phyloP scores from a whole-genome alignment of 2,888 invertebrate genomes.

The Perdita meconis region DNA sequence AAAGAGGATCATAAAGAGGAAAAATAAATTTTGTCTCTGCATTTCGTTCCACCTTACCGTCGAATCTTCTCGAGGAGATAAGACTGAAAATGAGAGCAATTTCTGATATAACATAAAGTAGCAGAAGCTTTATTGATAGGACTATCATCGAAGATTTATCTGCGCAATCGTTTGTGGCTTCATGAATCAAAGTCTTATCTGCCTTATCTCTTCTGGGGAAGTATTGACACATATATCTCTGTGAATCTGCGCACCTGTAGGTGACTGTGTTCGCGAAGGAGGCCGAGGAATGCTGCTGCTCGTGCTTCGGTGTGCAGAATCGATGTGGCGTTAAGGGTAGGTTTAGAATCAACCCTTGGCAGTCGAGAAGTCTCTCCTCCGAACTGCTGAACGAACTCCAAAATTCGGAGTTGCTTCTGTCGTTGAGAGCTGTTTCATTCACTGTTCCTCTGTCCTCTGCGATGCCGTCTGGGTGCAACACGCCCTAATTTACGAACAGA shows the following conservation, averaged over 20 bases:
- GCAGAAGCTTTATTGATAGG: no score
- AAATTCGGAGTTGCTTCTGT: conserved; percentile 91
- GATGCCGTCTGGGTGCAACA: conserved; percentile 87
- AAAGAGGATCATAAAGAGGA: no score
- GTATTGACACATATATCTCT: background rate
- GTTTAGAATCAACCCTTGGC: conserved; percentile 90
- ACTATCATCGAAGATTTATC: background rate
- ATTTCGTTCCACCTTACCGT: no score
- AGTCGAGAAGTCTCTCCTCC: conserved; percentile 90
- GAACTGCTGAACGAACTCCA: conserved; percentile 93
- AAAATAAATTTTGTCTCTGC: no score
- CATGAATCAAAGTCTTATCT: conserved; percentile 7
- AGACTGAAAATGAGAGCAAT: no score
- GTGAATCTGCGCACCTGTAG: conserved; percentile 86
- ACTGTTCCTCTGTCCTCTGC: conserved; percentile 88
- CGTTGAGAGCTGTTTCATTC: conserved; percentile 88
- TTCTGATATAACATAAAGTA: no score
- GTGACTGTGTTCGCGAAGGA: conserved; percentile 88
- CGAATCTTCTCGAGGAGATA: no score
- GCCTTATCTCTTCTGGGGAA: background rate
- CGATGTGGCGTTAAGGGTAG: conserved; percentile 89
- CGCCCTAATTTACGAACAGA: conserved; percentile 52
- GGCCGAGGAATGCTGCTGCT: conserved; percentile 84
- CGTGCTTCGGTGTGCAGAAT: conserved; percentile 85
- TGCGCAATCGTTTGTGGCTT: background rate